Base-by-base conservation (phyloP, 1,140 invertebrate species). In the Aphaenogaster ashmeadi region DNA sequence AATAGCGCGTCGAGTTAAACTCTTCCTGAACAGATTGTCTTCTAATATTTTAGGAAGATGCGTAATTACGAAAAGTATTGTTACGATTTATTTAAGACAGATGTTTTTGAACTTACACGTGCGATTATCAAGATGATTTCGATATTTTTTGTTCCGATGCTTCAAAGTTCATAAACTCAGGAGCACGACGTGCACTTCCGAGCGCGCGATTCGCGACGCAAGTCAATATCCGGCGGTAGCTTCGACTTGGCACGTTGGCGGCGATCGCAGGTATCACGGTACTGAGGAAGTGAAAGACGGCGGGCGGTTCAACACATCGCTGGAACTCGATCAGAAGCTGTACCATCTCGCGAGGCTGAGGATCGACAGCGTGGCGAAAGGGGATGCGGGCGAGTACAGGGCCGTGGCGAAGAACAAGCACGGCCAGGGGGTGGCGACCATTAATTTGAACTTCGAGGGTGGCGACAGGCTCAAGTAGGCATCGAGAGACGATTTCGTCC, bases 371-470 rank as follows among this genome's bases (percentile, higher is more conserved):
- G 98, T 99, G 60, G 97, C 98, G 87, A 98, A 97, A 90, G 96
- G 96, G 6, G 99, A 99, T 95, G 97, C 97, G 91, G 99, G 99
- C 87, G 98, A 99, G 94, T 99, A 99, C 96, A 98, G 97, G 94
- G 98, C 98, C 81, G 96, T 98, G 21, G 99, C 99, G 64, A 98
- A 97, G 96, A 99, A 99, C 95, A 98, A 97, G 93, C 97, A 98
- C 91, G 99, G 99, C 87, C 98, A 98, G 95, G 98, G 98, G 74
- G 97, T 98, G 58, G 98, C 99, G 62, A 99, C 98, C 88, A 99
- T 99, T 93, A 99, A 99, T 96, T 96, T 99, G 21, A 99, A 99
- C 96, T 99, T 99, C 95, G 98, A 98, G 96, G 98, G 98, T 93
- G 97, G 97, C 91, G 98, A 97, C 90, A 98, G 98, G 96, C 97